phyloP scores from a whole-genome alignment of 2,797 vertebrate genomes.

The Xenops minutus region DNA sequence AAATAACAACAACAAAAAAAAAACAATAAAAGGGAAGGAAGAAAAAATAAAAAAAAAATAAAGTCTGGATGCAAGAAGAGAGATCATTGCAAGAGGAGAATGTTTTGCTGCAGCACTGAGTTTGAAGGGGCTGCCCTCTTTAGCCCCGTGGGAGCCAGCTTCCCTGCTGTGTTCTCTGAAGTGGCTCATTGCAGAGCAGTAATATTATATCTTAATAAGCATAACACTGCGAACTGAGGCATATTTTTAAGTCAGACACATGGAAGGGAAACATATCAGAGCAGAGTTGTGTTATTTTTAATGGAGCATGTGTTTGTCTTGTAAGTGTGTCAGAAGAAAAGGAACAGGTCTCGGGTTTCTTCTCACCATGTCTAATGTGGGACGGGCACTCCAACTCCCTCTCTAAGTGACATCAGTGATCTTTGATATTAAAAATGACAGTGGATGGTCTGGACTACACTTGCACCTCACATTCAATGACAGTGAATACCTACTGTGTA shows the following conservation, averaged over 20 bases:
- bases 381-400: background rate
- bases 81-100: background rate
- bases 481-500: background rate
- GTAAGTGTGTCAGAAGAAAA: constrained; percentile 59
- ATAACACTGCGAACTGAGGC: constrained; percentile 58
- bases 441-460: background rate
- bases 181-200: constrained; percentile 50
- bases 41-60: background rate
- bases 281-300: constrained; percentile 84
- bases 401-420: background rate
- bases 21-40: background rate
- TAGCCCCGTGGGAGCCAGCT: background rate
- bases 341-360: constrained; percentile 77
- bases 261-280: constrained; percentile 71
- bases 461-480: background rate
- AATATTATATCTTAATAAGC: constrained; percentile 71
- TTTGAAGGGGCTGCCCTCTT: background rate
- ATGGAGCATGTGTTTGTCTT: constrained; percentile 85
- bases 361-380: constrained; percentile 2
- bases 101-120: background rate
- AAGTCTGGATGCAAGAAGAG: background rate
- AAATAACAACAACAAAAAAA: background rate
- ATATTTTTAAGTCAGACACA: constrained; percentile 61
- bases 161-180: constrained; percentile 65
- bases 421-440: background rate